These are phyloP conservation scores for Rana temporaria DNA, from an alignment of 2,113 vertebrate genomes.

Conservation along the genomic window DNA sequence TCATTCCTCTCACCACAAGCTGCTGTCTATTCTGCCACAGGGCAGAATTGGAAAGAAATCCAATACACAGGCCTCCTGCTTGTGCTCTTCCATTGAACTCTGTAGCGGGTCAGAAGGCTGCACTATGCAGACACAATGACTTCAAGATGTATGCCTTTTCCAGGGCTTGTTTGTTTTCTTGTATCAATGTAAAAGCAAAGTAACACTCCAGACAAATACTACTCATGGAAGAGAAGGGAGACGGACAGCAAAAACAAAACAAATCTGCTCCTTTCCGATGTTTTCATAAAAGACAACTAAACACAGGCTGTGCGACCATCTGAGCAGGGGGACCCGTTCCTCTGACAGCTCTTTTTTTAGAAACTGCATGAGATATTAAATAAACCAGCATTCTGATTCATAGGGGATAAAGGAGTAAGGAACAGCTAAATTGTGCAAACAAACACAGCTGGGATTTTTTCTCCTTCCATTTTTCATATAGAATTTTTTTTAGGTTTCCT, in stretches of 20 bases:
- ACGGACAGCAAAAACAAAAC: conserved; percentile 30
- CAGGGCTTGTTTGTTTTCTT: conserved; percentile 22
- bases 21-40: conserved; percentile 30
- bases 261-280: conserved; percentile 29
- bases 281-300: conserved; percentile 39
- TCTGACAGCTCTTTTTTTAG: conserved; percentile 4
- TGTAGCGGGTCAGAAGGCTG: conserved; percentile 33
- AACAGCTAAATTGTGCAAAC: conserved; percentile 44
- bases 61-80: conserved; percentile 44
- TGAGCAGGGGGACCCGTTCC: background rate
- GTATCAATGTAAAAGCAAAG: conserved; percentile 30
- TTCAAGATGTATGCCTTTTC: conserved; percentile 44
- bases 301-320: conserved; percentile 22
- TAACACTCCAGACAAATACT: conserved; percentile 36
- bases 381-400: conserved; percentile 19
- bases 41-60: conserved; percentile 38
- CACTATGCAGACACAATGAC: conserved; percentile 46
- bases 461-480: conserved; percentile 26
- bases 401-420: conserved; percentile 31
- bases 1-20: conserved; percentile 44
- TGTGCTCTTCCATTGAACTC: conserved; percentile 48
- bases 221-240: conserved; percentile 14
- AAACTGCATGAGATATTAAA: conserved; percentile 36
- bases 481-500: background rate
- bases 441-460: conserved; percentile 46